Percentiles rank a stretch among this genome's conserved stretches.
These are phyloP conservation scores for Ophion costatus DNA, from an alignment of 2,888 invertebrate genomes.

Conservation along the genomic window DNA sequence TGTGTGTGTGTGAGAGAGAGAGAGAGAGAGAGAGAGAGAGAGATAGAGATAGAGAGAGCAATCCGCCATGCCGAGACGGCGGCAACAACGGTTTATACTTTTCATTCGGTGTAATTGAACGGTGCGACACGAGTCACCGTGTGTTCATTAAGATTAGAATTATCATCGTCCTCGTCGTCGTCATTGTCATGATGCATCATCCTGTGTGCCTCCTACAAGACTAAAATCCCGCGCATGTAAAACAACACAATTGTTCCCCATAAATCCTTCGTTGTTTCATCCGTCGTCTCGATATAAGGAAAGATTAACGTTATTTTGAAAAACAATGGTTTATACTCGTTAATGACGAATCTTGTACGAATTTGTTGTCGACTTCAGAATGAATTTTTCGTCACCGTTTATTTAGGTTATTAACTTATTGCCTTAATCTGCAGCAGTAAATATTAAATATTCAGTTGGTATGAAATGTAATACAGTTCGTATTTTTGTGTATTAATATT, in stretches of 20 bases:
- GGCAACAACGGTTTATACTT: conserved; percentile 54
- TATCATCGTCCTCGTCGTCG: conserved; percentile 29
- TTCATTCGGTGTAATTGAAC: conserved; percentile 70
- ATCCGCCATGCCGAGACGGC: conserved; percentile 25
- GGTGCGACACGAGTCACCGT: conserved; percentile 65
- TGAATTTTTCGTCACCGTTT: too few species aligned
- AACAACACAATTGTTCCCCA: conserved; percentile 10
- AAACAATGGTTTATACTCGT: too few species aligned
- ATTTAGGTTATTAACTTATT: too few species aligned
- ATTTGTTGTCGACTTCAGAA: too few species aligned
- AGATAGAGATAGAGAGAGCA: not conserved
- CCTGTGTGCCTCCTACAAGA: not conserved
- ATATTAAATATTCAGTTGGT: too few species aligned
- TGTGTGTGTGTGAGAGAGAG: too few species aligned
- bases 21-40: too few species aligned
- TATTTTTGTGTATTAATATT: too few species aligned
- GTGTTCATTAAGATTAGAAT: conserved; percentile 45
- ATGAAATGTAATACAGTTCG: too few species aligned
- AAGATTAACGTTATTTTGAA: not conserved
- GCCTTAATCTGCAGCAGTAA: too few species aligned
- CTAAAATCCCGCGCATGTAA: conserved; percentile 3
- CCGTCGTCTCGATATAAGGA: not conserved
- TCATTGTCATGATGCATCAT: conserved; percentile 20
- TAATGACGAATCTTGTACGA: too few species aligned
- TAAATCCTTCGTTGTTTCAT: conserved; percentile 8